phyloP scores from a whole-genome alignment of 2,888 invertebrate species.

The Parnassius mnemosyne region DNA sequence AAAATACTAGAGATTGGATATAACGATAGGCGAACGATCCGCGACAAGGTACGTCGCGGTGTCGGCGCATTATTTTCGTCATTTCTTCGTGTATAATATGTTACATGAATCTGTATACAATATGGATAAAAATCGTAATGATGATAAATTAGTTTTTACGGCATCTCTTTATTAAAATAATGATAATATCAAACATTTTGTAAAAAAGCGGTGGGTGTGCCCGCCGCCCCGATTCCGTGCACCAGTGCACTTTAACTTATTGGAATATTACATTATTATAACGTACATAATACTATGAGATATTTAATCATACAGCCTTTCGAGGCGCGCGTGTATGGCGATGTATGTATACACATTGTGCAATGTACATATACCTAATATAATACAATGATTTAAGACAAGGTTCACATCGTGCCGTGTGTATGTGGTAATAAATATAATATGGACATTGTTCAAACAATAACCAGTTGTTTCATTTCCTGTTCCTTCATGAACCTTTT shows the following conservation, averaged over 20 bases:
- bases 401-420: conserved; percentile 95
- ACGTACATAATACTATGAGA: conserved; percentile 80
- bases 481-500: conserved; percentile 32
- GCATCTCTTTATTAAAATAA: conserved; percentile 80
- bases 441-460: conserved; percentile 93
- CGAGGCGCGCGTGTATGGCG: conserved; percentile 84
- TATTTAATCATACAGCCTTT: conserved; percentile 81
- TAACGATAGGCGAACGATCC: conserved; percentile 76
- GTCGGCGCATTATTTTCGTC: conserved; percentile 78
- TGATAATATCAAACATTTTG: conserved; percentile 80
- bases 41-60: conserved; percentile 62
- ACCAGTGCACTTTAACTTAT: conserved; percentile 82
- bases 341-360: conserved; percentile 85
- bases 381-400: conserved; percentile 89
- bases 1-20: conserved; percentile 77
- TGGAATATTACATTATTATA: conserved; percentile 80
- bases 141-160: conserved; percentile 80
- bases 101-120: conserved; percentile 84
- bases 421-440: conserved; percentile 93
- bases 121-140: conserved; percentile 79
- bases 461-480: conserved; percentile 76
- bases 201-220: conserved; percentile 76
- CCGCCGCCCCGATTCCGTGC: conserved; percentile 79
- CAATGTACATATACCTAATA: conserved; percentile 87
- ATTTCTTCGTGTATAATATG: conserved; percentile 83